A percentile compares a stretch with the other conserved stretches of the same genome.
Evolutionary conservation across 2,113 vertebrate species (phyloP).

Genomic region (Microtus oregoni): DNA sequence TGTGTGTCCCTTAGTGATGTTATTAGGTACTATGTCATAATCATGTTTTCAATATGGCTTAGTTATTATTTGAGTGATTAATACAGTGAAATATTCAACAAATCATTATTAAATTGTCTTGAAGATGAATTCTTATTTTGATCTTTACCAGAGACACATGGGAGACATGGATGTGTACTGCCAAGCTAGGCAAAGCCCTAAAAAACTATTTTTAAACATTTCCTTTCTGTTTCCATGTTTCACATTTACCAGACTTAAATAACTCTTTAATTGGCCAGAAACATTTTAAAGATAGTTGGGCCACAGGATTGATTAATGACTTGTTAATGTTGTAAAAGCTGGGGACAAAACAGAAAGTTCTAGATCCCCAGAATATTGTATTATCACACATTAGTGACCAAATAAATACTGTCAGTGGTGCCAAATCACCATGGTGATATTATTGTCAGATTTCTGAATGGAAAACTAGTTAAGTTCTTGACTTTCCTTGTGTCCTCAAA

Average conservation of each 20-base stretch:
- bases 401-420: background rate
- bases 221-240: slow-evolving; percentile 38
- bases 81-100: background rate
- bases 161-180: background rate
- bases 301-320: background rate
- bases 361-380: background rate
- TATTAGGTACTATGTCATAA: background rate
- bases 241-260: slow-evolving; percentile 32
- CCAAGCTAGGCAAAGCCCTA: background rate
- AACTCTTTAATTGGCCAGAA: background rate
- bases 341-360: slow-evolving; percentile 29
- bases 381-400: background rate
- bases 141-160: slow-evolving; percentile 17
- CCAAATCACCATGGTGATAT: background rate
- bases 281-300: slow-evolving; percentile 49
- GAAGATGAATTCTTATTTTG: slow-evolving; percentile 43
- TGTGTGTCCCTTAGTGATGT: background rate
- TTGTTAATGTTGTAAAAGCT: background rate
- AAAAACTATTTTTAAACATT: slow-evolving; percentile 25
- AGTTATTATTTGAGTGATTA: background rate
- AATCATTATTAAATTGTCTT: slow-evolving; percentile 33
- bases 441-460: background rate
- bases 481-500: background rate
- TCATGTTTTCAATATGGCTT: background rate
- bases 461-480: background rate